Evolutionary conservation across 2,888 invertebrate species (phyloP).

Genomic region (Sepioteuthis lessoniana): DNA sequence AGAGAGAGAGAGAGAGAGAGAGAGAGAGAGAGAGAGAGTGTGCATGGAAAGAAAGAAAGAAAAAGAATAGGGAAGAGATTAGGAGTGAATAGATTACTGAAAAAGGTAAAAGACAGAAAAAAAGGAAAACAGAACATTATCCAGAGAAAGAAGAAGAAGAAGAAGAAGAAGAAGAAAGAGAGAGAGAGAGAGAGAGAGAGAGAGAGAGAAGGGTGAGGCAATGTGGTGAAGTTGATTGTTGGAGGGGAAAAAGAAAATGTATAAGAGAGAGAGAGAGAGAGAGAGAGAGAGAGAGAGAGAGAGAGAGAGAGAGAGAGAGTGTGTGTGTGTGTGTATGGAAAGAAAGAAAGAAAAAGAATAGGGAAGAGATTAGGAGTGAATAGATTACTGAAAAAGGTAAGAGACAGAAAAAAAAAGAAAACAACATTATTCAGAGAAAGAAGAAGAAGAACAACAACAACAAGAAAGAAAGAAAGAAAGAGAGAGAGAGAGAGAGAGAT

Average conservation of each 20-base stretch:
- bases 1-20: neutral
- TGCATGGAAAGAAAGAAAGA: neutral
- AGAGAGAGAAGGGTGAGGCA: neutral
- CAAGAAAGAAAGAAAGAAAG: neutral
- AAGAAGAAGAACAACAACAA: neutral
- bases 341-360: neutral
- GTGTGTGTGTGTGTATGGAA: too few species aligned
- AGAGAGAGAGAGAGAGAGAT: neutral
- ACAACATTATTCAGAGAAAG: neutral
- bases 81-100: accelerated
- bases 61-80: neutral
- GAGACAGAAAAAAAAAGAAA: neutral
- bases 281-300: too few species aligned
- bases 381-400: neutral
- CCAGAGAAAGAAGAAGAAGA: neutral
- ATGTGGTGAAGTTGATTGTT: neutral
- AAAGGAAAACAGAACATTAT: neutral
- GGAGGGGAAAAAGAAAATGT: neutral
- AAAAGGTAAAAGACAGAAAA: neutral
- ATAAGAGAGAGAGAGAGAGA: too few species aligned
- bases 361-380: neutral
- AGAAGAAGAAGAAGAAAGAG: neutral
- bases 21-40: neutral
- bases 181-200: neutral
- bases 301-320: too few species aligned